Evolutionary conservation across 2,113 vertebrate genomes (phyloP).

Genomic region (Sylvicapra grimmia): DNA sequence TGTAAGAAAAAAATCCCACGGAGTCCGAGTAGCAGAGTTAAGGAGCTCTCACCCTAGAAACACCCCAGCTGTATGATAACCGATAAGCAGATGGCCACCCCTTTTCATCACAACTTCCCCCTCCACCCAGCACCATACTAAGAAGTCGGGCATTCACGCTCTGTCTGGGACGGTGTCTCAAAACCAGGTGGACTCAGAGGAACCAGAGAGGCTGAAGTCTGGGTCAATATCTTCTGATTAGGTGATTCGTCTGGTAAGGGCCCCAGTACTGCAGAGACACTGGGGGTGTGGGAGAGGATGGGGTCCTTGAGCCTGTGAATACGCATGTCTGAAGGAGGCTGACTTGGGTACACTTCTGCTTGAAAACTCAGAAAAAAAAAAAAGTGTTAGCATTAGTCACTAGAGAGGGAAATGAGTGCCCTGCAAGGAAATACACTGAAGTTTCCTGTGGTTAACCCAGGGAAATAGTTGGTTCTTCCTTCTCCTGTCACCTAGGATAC

Average conservation of each 20-base stretch:
- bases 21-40: fast-evolving
- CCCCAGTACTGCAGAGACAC: background rate
- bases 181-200: background rate
- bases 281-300: background rate
- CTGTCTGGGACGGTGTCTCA: background rate
- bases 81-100: background rate
- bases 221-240: background rate
- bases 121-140: no score
- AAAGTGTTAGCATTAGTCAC: background rate
- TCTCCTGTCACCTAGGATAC: background rate
- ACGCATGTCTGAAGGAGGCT: background rate
- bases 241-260: background rate
- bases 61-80: background rate
- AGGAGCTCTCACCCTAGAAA: background rate
- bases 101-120: background rate
- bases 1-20: background rate
- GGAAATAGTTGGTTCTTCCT: background rate
- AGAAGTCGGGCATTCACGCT: background rate
- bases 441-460: background rate
- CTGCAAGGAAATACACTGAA: background rate
- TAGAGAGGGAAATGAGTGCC: background rate
- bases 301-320: no score
- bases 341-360: background rate
- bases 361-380: background rate
- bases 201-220: background rate